Evolutionary conservation across 2,113 vertebrate genomes (phyloP).

Genomic region (Emberiza fucata): DNA sequence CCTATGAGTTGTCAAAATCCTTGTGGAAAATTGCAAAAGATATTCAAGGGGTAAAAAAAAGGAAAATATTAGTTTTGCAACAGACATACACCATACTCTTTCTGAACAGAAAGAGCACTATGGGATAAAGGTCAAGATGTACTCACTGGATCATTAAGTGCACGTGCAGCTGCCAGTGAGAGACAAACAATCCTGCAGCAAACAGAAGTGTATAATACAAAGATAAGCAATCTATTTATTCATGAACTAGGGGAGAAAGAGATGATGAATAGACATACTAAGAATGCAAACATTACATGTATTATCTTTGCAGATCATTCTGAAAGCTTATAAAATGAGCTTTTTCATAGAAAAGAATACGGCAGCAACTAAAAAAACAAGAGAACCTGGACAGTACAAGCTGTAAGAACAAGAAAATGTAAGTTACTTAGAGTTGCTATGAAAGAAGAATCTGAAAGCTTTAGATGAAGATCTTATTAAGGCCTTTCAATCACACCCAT

Average conservation of each 20-base stretch:
- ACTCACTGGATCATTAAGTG: not conserved
- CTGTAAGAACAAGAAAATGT: not conserved
- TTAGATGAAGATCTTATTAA: not conserved
- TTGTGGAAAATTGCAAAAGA: not conserved
- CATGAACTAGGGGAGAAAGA: not conserved
- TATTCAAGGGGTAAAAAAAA: not conserved
- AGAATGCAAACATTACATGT: not conserved
- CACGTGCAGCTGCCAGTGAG: not conserved
- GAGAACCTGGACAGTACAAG: not conserved
- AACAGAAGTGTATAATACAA: not conserved
- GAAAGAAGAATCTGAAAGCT: not conserved
- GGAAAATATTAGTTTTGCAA: not conserved
- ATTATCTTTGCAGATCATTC: not conserved
- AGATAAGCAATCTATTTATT: not conserved
- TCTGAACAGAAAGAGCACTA: not conserved
- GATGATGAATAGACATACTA: not conserved
- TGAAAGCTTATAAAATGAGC: not conserved
- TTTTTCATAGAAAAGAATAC: not conserved
- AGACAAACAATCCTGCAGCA: not conserved
- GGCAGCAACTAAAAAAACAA: not conserved
- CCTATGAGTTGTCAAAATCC: fast-evolving
- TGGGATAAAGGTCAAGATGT: not conserved
- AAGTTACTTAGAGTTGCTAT: not conserved
- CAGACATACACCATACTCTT: not conserved
- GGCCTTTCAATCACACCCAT: not conserved